phyloP scores from a whole-genome alignment of 2,888 invertebrate genomes.

The Dryadula phaetusa region DNA sequence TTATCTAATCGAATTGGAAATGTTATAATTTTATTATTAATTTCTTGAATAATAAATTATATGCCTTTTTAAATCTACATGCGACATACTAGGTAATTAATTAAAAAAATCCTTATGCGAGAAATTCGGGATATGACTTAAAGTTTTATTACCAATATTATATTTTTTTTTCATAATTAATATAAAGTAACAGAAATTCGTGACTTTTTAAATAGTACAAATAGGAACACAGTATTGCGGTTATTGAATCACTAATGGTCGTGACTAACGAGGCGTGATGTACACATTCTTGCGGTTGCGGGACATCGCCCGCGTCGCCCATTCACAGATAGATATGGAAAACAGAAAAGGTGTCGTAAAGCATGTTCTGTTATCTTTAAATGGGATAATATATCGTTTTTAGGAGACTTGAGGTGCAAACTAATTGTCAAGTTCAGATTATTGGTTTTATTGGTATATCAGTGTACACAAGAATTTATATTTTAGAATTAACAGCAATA shows the following conservation, averaged over 20 bases:
- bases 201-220: neutral
- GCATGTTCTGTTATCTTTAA: conserved; percentile 19
- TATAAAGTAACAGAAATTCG: neutral
- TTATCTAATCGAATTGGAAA: too few species aligned
- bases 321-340: conserved; percentile 30
- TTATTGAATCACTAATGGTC: conserved; percentile 66
- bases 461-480: too few species aligned
- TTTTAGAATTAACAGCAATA: too few species aligned
- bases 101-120: too few species aligned
- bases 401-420: neutral
- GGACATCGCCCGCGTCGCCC: conserved; percentile 39
- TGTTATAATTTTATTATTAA: too few species aligned
- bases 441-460: neutral
- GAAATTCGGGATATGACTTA: too few species aligned
- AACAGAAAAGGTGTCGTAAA: conserved; percentile 18
- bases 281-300: conserved; percentile 67
- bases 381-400: neutral
- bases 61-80: too few species aligned
- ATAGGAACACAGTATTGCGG: conserved; percentile 44
- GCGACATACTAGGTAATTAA: too few species aligned
- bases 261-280: conserved; percentile 67
- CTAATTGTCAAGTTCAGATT: neutral
- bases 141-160: too few species aligned
- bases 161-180: too few species aligned
- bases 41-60: too few species aligned